Evolutionary conservation across 2,888 invertebrate species (phyloP).

Genomic region (Lacanobia oleracea): DNA sequence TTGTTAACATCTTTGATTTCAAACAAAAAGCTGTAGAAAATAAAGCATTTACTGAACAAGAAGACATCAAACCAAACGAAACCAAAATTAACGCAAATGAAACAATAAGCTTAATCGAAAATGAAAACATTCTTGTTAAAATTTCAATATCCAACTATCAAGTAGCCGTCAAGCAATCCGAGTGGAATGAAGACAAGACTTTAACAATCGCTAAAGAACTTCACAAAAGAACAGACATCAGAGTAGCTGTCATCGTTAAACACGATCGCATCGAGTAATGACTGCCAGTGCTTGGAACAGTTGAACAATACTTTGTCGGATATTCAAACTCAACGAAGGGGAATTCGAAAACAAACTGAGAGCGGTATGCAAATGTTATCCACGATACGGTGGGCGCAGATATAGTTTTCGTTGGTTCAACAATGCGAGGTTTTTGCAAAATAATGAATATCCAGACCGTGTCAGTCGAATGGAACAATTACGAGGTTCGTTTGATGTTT

Average conservation of each 20-base stretch:
- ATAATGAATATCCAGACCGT: slow-evolving; percentile 67
- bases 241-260: slow-evolving; percentile 64
- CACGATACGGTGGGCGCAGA: slow-evolving; percentile 61
- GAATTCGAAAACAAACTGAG: slow-evolving; percentile 77
- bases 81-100: slow-evolving; percentile 18
- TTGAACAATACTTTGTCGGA: slow-evolving; percentile 57
- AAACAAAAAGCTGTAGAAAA: slow-evolving; percentile 14
- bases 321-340: slow-evolving; percentile 58
- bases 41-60: slow-evolving; percentile 3
- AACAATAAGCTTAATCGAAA: slow-evolving; percentile 42
- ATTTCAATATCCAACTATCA: slow-evolving; percentile 52
- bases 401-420: slow-evolving; percentile 64
- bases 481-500: slow-evolving; percentile 50
- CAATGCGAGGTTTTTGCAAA: slow-evolving; percentile 66
- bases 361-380: slow-evolving; percentile 79
- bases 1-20: slow-evolving; percentile 16
- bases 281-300: slow-evolving; percentile 47
- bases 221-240: slow-evolving; percentile 66
- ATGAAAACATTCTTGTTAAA: slow-evolving; percentile 40
- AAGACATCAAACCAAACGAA: slow-evolving; percentile 1
- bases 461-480: slow-evolving; percentile 62
- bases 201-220: slow-evolving; percentile 52
- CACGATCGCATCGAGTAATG: slow-evolving; percentile 59
- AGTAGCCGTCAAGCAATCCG: slow-evolving; percentile 35
- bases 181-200: slow-evolving; percentile 50